These are phyloP conservation scores for Phortica okadai DNA, from an alignment of 2,888 invertebrate genomes.

Conservation along the genomic window DNA sequence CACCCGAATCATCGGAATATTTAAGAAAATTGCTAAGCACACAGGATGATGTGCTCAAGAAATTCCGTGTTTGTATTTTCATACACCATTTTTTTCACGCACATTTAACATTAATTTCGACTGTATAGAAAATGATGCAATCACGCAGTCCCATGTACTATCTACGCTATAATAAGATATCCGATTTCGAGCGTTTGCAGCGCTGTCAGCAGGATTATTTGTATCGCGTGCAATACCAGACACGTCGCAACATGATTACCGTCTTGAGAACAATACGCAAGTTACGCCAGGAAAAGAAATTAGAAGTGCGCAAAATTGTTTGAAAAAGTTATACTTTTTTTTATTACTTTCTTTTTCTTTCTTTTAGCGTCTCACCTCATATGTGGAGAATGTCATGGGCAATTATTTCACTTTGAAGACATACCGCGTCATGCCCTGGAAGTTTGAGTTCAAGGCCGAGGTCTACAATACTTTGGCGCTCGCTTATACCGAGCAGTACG, in stretches of 20 bases:
- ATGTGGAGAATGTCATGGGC: conserved; percentile 63
- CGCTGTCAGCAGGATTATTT: conserved; percentile 62
- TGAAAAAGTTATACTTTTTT: background rate
- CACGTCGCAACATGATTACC: conserved; percentile 68
- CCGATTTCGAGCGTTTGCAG: conserved; percentile 58
- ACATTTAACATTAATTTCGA: no score
- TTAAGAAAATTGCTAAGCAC: conserved; percentile 52
- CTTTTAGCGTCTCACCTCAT: conserved; percentile 55
- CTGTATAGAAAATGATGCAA: conserved; percentile 73
- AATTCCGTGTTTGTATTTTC: conserved; percentile 62
- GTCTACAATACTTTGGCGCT: conserved; percentile 65
- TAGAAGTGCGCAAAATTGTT: conserved; percentile 51
- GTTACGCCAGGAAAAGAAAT: conserved; percentile 54
- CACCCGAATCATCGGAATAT: conserved; percentile 59
- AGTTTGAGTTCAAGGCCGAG: conserved; percentile 66
- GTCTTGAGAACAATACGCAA: conserved; percentile 61
- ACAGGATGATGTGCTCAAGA: conserved; percentile 66
- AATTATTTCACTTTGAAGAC: conserved; percentile 65
- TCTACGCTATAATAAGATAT: conserved; percentile 61
- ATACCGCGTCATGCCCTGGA: conserved; percentile 66
- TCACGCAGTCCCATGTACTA: conserved; percentile 71
- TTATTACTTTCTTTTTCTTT: background rate
- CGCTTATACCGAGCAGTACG: conserved; percentile 57
- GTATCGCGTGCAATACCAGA: conserved; percentile 71
- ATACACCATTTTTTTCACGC: background rate